Conservation (phyloP, 2,113 vertebrate genomes). For the Okapia johnstoni region DNA sequence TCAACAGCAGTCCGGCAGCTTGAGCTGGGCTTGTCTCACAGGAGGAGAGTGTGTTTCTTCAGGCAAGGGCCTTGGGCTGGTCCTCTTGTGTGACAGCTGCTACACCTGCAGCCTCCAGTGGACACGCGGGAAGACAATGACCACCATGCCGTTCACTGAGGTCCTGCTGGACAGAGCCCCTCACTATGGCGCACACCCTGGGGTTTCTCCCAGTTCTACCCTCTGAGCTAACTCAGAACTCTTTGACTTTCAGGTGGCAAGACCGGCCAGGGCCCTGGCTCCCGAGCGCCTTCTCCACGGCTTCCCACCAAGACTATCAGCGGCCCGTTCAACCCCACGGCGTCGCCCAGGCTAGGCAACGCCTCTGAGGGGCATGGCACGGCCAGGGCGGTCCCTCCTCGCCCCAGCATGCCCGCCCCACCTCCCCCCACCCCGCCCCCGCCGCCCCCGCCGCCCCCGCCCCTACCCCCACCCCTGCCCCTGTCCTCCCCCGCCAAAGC, state of each 20-base stretch:
- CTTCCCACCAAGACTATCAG: slow-evolving; percentile 50
- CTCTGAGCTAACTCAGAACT: neutral
- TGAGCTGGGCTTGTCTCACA: neutral
- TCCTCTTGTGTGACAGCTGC: neutral
- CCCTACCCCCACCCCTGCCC: slow-evolving; percentile 21
- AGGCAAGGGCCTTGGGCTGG: neutral
- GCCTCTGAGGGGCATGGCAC: slow-evolving; percentile 63
- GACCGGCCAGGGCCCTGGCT: slow-evolving; percentile 78
- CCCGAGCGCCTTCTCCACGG: slow-evolving; percentile 72
- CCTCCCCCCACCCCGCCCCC: slow-evolving; percentile 74
- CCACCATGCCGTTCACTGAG: rapidly evolving
- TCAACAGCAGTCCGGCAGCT: neutral
- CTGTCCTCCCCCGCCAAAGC: slow-evolving; percentile 66
- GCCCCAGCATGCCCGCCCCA: slow-evolving; percentile 74
- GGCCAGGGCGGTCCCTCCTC: slow-evolving; percentile 39
- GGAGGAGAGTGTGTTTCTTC: neutral
- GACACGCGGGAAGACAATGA: rapidly evolving
- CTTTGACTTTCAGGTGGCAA: slow-evolving; percentile 75
- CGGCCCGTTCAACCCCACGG: slow-evolving; percentile 52
- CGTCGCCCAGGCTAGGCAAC: slow-evolving; percentile 62
- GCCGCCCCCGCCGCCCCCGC: slow-evolving; percentile 57
- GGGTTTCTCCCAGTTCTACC: slow-evolving; percentile 2
- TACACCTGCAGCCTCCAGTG: neutral
- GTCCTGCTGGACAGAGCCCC: rapidly evolving
- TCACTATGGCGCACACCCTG: rapidly evolving